phyloP scores from a whole-genome alignment of 2,113 vertebrate species.

The Catharus minimus region DNA sequence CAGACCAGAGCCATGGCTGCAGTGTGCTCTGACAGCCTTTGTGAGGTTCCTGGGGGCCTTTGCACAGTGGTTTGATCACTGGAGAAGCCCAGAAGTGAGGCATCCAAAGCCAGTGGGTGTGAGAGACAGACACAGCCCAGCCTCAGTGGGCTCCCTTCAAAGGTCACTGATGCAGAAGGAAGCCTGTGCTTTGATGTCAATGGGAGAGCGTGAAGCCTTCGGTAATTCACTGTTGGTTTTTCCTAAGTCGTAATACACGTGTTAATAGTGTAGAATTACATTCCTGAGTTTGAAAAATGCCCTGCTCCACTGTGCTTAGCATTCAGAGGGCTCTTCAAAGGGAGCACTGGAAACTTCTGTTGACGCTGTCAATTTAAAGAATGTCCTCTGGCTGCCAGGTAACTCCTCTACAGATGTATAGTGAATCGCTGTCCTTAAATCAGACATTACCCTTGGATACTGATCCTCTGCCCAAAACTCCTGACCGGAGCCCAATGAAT shows the following conservation, averaged over 20 bases:
- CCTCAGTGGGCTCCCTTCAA: neutral
- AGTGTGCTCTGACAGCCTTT: neutral
- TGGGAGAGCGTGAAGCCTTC: neutral
- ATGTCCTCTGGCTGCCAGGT: neutral
- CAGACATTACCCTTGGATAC: neutral
- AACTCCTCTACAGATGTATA: constrained; percentile 27
- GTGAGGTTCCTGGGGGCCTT: neutral
- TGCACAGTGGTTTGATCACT: neutral
- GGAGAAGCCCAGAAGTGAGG: neutral
- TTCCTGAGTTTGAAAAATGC: neutral
- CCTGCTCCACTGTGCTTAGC: neutral
- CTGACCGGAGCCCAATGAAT: neutral
- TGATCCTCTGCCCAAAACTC: neutral
- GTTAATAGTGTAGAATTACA: neutral
- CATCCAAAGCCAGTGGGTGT: neutral
- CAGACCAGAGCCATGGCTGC: neutral
- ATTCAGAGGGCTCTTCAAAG: constrained; percentile 7
- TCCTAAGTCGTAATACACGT: neutral
- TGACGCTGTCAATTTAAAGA: constrained; percentile 12
- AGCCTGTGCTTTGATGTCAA: neutral
- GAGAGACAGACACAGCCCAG: neutral
- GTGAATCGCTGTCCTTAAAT: constrained; percentile 23
- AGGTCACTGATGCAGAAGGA: neutral
- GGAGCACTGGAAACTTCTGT: constrained; percentile 16
- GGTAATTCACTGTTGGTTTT: neutral